phyloP scores from a whole-genome alignment of 2,113 vertebrate species.

The Meleagris gallopavo region DNA sequence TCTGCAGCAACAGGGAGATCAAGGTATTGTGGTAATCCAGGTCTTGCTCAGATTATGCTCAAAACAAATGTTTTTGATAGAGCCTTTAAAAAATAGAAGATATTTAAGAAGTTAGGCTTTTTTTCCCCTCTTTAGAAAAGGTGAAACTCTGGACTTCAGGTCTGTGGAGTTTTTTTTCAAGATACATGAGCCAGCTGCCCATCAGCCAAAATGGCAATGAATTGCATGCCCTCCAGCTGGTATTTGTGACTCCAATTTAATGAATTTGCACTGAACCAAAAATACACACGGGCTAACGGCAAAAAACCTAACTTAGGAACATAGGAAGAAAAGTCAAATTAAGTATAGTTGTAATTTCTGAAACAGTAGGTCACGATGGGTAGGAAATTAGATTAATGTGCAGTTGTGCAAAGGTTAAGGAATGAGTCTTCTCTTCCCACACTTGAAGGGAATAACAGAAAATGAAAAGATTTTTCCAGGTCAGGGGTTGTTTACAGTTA shows the following conservation, averaged over 20 bases:
- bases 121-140: background rate
- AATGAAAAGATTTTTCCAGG: slow-evolving; percentile 33
- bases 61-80: background rate
- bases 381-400: slow-evolving; percentile 61
- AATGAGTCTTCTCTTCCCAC: slow-evolving; percentile 57
- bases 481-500: slow-evolving; percentile 46
- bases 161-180: background rate
- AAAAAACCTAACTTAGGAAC: background rate
- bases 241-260: slow-evolving; percentile 32
- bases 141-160: background rate
- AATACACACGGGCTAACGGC: background rate
- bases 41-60: background rate
- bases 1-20: background rate
- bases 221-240: background rate
- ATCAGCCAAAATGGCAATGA: background rate
- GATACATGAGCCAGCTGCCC: background rate
- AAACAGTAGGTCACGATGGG: background rate
- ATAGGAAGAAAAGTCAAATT: background rate
- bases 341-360: background rate
- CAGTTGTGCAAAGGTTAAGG: slow-evolving; percentile 19
- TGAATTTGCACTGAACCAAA: slow-evolving; percentile 9
- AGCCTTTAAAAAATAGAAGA: background rate
- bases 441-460: slow-evolving; percentile 11
- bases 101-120: background rate
- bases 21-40: background rate